Percentiles rank a stretch among this genome's conserved stretches.
Conservation (phyloP, 2,113 vertebrate genomes). For the Apodemus sylvaticus region DNA sequence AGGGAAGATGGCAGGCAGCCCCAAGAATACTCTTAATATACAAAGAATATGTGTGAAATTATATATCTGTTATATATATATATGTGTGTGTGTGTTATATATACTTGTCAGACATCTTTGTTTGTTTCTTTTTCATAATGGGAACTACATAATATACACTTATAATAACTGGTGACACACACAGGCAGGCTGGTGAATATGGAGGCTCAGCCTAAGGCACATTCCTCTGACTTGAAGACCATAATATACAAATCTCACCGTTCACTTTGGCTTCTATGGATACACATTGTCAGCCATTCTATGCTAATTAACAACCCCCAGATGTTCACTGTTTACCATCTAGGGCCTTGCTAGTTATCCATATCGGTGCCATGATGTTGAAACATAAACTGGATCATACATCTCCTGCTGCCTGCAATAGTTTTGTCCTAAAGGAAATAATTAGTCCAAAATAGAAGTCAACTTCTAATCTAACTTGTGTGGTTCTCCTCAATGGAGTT, state of each 20-base stretch:
- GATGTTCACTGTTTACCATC: no score
- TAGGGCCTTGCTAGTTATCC: neutral
- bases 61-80: neutral
- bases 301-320: neutral
- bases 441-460: neutral
- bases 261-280: neutral
- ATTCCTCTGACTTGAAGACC: neutral
- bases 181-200: neutral
- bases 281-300: neutral
- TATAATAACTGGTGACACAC: neutral
- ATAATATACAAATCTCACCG: neutral
- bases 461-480: neutral
- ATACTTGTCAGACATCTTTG: neutral
- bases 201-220: neutral
- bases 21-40: neutral
- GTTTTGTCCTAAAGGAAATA: neutral
- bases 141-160: neutral
- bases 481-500: neutral
- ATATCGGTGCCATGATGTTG: neutral
- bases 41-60: neutral
- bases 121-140: neutral
- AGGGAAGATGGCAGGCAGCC: no score
- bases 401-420: neutral
- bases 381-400: neutral
- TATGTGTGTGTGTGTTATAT: neutral